A percentile compares a stretch with the other conserved stretches of the same genome.
Conservation (phyloP, 2,888 invertebrate genomes). For the Oscheius sp. region DNA sequence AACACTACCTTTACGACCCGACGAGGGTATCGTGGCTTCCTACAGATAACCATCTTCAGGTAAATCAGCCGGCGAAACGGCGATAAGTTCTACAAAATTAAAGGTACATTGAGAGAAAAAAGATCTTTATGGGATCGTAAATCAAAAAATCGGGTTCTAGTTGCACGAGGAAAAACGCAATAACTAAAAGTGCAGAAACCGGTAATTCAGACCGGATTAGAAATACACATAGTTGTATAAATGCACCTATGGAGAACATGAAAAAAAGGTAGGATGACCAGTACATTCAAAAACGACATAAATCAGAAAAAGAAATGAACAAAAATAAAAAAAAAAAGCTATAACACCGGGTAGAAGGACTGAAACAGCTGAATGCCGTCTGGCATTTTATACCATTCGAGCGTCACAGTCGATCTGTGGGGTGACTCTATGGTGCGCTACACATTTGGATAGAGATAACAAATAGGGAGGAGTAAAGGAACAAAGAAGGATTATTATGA, state of each 20-base stretch:
- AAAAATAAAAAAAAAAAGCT: neutral
- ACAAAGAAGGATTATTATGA: neutral
- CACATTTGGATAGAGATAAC: constrained; percentile 14
- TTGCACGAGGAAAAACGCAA: constrained; percentile 1
- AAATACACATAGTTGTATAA: too few species aligned
- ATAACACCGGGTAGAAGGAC: neutral
- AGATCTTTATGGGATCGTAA: constrained; percentile 3
- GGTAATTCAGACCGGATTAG: too few species aligned
- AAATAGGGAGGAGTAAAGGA: neutral
- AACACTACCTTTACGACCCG: constrained; percentile 14
- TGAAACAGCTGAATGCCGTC: constrained; percentile 9
- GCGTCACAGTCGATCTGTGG: constrained; percentile 16
- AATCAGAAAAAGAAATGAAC: neutral
- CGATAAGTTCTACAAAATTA: constrained; percentile 3
- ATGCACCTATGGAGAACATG: too few species aligned
- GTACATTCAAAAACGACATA: neutral
- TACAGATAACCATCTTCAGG: constrained; percentile 27
- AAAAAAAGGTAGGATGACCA: neutral
- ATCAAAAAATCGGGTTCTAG: neutral
- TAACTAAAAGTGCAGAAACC: constrained; percentile 20
- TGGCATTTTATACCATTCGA: constrained; percentile 11
- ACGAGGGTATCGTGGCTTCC: constrained; percentile 14
- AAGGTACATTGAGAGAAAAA: neutral
- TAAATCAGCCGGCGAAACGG: constrained; percentile 5
- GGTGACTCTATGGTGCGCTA: constrained; percentile 26